Evolutionary conservation across 2,888 invertebrate genomes (phyloP).

Genomic region (Pachydiplax longipennis): DNA sequence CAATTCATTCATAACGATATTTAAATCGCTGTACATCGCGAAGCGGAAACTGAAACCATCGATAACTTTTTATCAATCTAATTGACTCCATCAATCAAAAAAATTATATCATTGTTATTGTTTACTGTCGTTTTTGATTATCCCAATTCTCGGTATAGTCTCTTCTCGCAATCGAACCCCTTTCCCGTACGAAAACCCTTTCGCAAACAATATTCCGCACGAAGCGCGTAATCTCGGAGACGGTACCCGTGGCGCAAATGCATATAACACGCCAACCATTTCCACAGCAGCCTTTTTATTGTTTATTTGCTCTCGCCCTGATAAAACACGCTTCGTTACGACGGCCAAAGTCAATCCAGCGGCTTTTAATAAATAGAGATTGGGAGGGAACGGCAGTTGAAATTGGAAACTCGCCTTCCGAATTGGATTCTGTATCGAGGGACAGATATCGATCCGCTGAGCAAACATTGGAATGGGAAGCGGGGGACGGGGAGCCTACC

Average conservation of each 20-base stretch:
- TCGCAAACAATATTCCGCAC: too few species aligned
- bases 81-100: too few species aligned
- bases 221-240: too few species aligned
- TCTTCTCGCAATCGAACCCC: too few species aligned
- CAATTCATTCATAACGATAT: too few species aligned
- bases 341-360: slow-evolving; percentile 23
- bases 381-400: slow-evolving; percentile 4
- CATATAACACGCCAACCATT: not conserved
- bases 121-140: too few species aligned
- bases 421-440: slow-evolving; percentile 34
- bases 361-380: slow-evolving; percentile 38
- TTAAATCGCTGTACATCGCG: too few species aligned
- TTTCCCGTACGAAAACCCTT: too few species aligned
- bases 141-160: too few species aligned
- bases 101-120: too few species aligned
- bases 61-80: too few species aligned
- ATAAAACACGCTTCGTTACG: slow-evolving; percentile 21
- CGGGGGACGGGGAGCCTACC: not conserved
- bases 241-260: not conserved
- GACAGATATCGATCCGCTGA: slow-evolving; percentile 9
- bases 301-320: not conserved
- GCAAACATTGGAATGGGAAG: not conserved
- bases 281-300: not conserved
- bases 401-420: slow-evolving; percentile 7
- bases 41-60: too few species aligned